phyloP scores from a whole-genome alignment of 2,113 vertebrate genomes.

The Osmerus eperlanus region DNA sequence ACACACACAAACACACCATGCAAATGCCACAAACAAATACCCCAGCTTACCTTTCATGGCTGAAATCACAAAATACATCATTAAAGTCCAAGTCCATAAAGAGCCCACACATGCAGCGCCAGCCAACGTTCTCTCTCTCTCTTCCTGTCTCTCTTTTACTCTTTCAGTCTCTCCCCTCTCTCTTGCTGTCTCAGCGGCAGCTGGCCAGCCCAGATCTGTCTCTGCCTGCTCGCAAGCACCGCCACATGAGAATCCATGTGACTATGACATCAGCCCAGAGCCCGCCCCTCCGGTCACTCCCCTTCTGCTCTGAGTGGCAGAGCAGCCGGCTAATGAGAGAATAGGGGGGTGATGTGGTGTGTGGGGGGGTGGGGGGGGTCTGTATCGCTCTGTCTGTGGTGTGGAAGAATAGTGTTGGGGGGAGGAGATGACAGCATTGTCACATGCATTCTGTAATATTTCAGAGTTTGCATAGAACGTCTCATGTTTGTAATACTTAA shows the following conservation, averaged over 20 bases:
- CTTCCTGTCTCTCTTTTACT: neutral
- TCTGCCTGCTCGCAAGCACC: conserved; percentile 64
- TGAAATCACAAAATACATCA: conserved; percentile 81
- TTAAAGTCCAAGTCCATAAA: conserved; percentile 52
- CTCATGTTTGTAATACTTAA: too few species aligned
- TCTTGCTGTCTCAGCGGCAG: conserved; percentile 49
- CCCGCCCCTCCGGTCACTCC: conserved; percentile 66
- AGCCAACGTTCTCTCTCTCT: conserved; percentile 49
- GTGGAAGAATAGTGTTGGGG: neutral
- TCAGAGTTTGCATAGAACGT: too few species aligned
- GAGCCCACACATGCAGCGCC: conserved; percentile 48
- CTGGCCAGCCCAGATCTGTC: conserved; percentile 43
- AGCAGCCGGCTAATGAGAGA: conserved; percentile 14
- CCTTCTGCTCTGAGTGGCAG: conserved; percentile 50
- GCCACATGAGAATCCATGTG: conserved; percentile 78
- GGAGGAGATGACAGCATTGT: too few species aligned
- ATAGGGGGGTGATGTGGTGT: neutral
- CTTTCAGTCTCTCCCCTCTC: neutral
- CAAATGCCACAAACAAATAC: neutral
- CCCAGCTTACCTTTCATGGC: conserved; percentile 77
- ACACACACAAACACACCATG: conserved; percentile 1
- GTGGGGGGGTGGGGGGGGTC: neutral
- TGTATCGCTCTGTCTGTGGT: conserved; percentile 7
- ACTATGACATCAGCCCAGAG: conserved; percentile 66
- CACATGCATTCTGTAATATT: too few species aligned